phyloP scores from a whole-genome alignment of 2,797 vertebrate genomes.

The Microctenopoma stevenorrisi region DNA sequence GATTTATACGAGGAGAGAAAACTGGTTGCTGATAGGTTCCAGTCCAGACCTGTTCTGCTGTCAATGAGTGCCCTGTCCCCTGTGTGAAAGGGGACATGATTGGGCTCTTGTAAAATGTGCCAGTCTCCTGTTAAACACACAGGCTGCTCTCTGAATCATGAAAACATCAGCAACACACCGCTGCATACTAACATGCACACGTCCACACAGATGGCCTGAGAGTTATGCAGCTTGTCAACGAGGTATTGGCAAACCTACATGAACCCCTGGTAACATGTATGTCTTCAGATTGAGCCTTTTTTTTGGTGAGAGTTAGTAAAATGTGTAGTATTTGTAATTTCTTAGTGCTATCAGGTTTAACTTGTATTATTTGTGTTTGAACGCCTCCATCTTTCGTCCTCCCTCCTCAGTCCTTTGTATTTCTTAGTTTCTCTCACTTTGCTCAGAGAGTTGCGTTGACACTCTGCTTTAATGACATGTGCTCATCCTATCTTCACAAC shows the following conservation, averaged over 20 bases:
- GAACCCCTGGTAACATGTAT: not conserved
- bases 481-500: too few species aligned
- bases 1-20: slow-evolving; percentile 22
- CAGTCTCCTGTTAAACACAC: slow-evolving; percentile 42
- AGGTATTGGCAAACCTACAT: not conserved
- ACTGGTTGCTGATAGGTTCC: slow-evolving; percentile 15
- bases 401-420: too few species aligned
- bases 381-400: too few species aligned
- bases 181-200: not conserved
- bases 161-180: slow-evolving; percentile 16
- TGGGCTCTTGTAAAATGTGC: slow-evolving; percentile 55
- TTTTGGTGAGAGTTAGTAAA: not conserved
- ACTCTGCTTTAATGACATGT: too few species aligned
- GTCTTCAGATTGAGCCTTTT: not conserved
- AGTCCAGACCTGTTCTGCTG: slow-evolving; percentile 42
- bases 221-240: not conserved
- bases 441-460: too few species aligned
- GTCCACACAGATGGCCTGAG: not conserved
- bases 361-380: not conserved
- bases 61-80: slow-evolving; percentile 61
- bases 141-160: slow-evolving; percentile 18
- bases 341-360: not conserved
- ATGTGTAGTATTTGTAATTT: not conserved
- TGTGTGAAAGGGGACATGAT: slow-evolving; percentile 32
- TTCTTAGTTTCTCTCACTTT: too few species aligned